Evolutionary conservation across 2,113 vertebrate genomes (phyloP), one percentile per base, ranked within the genome.

Genomic region (Romanogobio albipinnatus): DNA sequence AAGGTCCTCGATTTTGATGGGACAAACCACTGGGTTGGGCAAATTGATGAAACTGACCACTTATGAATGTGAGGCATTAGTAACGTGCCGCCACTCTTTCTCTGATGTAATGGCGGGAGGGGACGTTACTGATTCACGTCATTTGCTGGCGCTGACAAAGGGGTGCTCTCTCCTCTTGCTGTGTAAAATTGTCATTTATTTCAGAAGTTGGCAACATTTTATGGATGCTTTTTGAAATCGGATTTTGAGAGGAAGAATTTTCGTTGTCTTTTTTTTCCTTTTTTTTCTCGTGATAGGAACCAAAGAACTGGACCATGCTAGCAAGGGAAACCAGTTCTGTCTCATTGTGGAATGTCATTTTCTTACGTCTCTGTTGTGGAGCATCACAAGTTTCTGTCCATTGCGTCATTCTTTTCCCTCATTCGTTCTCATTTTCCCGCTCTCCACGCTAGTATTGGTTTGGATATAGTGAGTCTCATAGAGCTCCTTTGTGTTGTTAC

Each of bases 261-360:
- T 64, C 36, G 59, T 85, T 58, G 59, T 51, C 3, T 68, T 76
- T 43, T 79, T 58, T n/a, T 49, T 2, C 61, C 24, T 83, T 79
- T 82, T 66, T 33, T 36, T 66, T 11, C 82, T 92, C 81, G 76
- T 84, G 90, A 91, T 80, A 84, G 89, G 89, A 89, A 91, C 92
- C 90, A 51, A 47, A 84, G 87, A 88, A 81, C 87, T 88, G 89
- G 87, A 89, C 89, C 87, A 89, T 76, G 85, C 84, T 87, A 87
- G 90, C 87, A 91, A 90, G 90, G 89, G 88, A 92, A 92, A 89
- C 93, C 93, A 91, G 91, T 92, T 90, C 93, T 90, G 93, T 91
- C 93, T 94, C 91, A 88, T 88, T 89, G 90, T 92, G 89, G 89
- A 94, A 93, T 92, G 91, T 92, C 89, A 85, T 87, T 88, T 86